phyloP scores from a whole-genome alignment of 2,797 vertebrate genomes.

The Menidia menidia region DNA sequence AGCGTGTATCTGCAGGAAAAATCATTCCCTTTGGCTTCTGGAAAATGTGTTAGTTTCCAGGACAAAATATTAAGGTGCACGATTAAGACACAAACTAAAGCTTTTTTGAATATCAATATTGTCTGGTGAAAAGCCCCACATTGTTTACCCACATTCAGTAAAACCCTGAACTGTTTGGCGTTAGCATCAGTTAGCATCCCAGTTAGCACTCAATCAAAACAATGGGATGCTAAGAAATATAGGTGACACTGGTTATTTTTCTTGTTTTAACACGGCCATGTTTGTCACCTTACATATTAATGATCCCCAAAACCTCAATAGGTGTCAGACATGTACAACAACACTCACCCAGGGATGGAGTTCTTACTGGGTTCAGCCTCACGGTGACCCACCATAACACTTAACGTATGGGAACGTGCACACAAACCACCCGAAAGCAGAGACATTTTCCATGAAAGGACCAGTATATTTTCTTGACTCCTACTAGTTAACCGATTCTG shows the following conservation, averaged over 20 bases:
- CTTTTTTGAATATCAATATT: conserved; percentile 1
- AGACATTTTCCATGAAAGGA: background rate
- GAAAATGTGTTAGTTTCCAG: background rate
- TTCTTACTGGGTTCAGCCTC: conserved; percentile 19
- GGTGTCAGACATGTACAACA: background rate
- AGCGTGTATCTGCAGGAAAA: conserved; percentile 2
- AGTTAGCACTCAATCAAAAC: background rate
- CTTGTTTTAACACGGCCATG: background rate
- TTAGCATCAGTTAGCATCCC: background rate
- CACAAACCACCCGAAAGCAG: background rate
- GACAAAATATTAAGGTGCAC: background rate
- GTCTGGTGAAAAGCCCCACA: background rate
- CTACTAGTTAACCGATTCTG: background rate
- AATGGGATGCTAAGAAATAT: background rate
- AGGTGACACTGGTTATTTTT: background rate
- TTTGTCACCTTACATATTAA: background rate
- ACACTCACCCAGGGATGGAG: background rate
- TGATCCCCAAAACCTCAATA: background rate
- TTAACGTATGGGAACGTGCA: no score
- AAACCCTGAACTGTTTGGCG: background rate
- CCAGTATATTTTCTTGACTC: background rate
- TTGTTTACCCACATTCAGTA: background rate
- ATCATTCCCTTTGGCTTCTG: background rate
- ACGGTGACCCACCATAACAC: conserved; percentile 4
- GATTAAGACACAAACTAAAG: background rate